These are phyloP conservation scores for Tauraco hartlaubi DNA, from an alignment of 2,797 vertebrate species.

Conservation along the genomic window DNA sequence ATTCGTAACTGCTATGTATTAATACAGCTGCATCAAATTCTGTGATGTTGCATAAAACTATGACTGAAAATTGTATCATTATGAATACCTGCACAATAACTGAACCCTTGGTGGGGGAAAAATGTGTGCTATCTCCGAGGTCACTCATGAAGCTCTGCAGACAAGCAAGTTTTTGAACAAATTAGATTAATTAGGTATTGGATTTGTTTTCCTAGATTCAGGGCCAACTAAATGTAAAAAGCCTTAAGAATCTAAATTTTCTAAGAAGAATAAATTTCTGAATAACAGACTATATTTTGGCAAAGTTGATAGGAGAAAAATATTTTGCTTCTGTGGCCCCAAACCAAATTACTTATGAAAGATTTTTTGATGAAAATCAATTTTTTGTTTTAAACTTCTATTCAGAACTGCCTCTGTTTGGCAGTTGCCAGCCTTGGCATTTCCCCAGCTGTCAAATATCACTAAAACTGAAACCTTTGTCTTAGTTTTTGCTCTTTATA, in stretches of 20 bases:
- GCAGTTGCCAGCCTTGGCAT: not conserved
- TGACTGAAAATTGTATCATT: not conserved
- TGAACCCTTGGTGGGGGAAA: not conserved
- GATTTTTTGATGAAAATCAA: constrained; percentile 16
- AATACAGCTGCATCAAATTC: not conserved
- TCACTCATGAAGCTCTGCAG: not conserved
- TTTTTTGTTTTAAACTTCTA: constrained; percentile 47
- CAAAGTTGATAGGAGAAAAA: constrained; percentile 18
- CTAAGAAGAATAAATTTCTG: not conserved
- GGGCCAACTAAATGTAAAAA: not conserved
- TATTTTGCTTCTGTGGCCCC: not conserved
- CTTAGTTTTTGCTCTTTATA: constrained; percentile 6
- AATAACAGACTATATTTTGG: not conserved
- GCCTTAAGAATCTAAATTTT: not conserved
- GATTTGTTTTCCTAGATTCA: not conserved
- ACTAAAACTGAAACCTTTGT: not conserved
- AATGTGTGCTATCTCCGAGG: not conserved
- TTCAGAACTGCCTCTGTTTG: not conserved
- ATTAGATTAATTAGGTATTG: not conserved
- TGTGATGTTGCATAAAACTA: not conserved
- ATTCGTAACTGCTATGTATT: not conserved
- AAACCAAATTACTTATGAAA: constrained; percentile 47
- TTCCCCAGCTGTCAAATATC: not conserved
- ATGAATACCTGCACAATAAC: not conserved
- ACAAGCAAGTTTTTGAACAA: not conserved